Conservation (phyloP, 1,140 invertebrate genomes). For the Papilio helenus region DNA sequence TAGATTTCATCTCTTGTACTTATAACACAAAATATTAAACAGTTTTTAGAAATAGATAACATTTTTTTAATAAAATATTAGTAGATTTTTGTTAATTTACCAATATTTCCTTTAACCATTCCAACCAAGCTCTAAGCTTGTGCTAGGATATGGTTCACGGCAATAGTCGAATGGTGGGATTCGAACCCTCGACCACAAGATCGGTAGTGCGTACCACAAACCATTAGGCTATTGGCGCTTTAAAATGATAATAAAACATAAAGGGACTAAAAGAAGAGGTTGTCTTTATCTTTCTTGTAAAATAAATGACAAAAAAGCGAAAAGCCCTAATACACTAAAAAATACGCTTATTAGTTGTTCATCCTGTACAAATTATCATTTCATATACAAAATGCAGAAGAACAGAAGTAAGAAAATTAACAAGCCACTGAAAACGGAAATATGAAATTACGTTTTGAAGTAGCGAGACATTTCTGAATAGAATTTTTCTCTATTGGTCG, state of each 20-base stretch:
- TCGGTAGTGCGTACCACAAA: no score
- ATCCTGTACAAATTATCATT: neutral
- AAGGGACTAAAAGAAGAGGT: neutral
- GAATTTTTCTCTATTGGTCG: constrained; percentile 75
- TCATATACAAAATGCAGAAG: constrained; percentile 7
- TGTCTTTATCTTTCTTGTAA: neutral
- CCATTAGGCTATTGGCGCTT: no score
- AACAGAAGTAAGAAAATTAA: constrained; percentile 37
- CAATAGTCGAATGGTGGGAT: no score
- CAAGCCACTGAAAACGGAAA: constrained; percentile 50
- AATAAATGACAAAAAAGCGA: neutral
- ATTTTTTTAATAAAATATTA: no score
- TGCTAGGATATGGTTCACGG: no score
- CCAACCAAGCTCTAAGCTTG: no score
- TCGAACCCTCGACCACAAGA: no score
- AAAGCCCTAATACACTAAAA: neutral
- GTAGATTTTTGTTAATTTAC: no score
- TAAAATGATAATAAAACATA: neutral
- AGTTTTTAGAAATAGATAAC: no score
- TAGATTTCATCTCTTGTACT: no score
- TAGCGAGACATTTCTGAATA: constrained; percentile 66
- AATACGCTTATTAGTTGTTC: neutral
- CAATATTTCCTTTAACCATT: no score
- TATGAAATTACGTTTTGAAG: constrained; percentile 64
- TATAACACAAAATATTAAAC: no score